Percentiles rank a stretch among this genome's conserved stretches.
These are phyloP conservation scores for Myripristis jacobus DNA, from an alignment of 2,797 vertebrate genomes.

Conservation along the genomic window DNA sequence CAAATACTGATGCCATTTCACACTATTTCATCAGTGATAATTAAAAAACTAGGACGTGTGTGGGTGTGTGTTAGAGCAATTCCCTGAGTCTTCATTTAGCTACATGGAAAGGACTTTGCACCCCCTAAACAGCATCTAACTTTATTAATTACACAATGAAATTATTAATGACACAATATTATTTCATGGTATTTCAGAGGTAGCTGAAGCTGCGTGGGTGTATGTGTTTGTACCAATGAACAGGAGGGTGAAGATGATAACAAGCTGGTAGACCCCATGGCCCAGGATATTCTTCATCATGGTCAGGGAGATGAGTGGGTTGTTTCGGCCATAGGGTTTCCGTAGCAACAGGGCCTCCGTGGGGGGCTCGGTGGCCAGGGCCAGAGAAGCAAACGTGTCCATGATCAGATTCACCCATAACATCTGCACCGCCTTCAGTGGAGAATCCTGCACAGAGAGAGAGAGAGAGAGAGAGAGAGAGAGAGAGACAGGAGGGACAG, in stretches of 20 bases:
- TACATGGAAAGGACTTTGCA: too few species aligned
- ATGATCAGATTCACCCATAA: slow-evolving; percentile 96
- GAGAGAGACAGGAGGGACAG: slow-evolving; percentile 49
- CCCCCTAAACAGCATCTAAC: too few species aligned
- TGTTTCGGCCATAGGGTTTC: slow-evolving; percentile 92
- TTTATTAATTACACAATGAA: not conserved
- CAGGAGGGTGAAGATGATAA: slow-evolving; percentile 92
- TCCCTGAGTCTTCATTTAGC: too few species aligned
- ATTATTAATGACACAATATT: not conserved
- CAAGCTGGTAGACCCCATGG: slow-evolving; percentile 92
- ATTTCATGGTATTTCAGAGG: not conserved
- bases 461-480: slow-evolving; percentile 54
- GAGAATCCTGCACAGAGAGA: slow-evolving; percentile 83
- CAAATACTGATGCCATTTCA: not conserved
- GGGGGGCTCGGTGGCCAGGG: slow-evolving; percentile 92
- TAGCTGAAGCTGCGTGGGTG: not conserved
- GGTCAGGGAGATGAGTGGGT: slow-evolving; percentile 93
- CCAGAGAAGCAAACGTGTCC: slow-evolving; percentile 94
- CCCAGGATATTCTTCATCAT: slow-evolving; percentile 97
- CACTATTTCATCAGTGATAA: not conserved
- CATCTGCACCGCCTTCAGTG: slow-evolving; percentile 95
- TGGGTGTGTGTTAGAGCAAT: slow-evolving; percentile 13
- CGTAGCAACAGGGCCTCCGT: slow-evolving; percentile 90
- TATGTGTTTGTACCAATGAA: slow-evolving; percentile 83
- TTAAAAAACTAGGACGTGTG: not conserved